A percentile compares a stretch with the other conserved stretches of the same genome.
Evolutionary conservation across 2,113 vertebrate genomes (phyloP).

Genomic region (Nipponia nippon): DNA sequence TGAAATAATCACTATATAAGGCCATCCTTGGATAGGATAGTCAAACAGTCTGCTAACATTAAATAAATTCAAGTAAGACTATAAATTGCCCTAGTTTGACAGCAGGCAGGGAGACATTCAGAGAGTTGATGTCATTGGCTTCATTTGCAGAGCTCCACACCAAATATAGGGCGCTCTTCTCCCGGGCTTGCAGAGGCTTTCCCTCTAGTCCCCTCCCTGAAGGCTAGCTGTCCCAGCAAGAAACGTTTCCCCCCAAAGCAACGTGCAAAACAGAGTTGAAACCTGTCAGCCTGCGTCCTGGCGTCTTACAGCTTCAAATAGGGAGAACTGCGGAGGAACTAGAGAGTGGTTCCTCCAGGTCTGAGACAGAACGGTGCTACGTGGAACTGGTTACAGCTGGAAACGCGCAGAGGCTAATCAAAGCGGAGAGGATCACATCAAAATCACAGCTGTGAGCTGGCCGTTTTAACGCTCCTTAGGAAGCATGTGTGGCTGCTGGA

Average conservation of each 20-base stretch:
- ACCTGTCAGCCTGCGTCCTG: neutral
- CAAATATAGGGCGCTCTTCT: neutral
- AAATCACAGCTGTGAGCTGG: neutral
- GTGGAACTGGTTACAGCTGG: neutral
- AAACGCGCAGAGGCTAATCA: neutral
- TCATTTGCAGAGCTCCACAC: neutral
- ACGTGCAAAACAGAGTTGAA: neutral
- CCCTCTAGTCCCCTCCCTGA: neutral
- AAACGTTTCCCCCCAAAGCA: neutral
- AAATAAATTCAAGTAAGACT: neutral
- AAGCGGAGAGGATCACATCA: neutral
- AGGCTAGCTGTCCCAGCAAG: neutral
- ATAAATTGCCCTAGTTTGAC: neutral
- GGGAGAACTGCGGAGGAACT: neutral
- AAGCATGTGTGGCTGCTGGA: neutral
- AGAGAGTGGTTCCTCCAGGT: neutral
- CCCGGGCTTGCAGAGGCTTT: neutral
- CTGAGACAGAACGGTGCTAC: neutral
- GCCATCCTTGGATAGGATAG: neutral
- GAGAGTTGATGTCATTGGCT: neutral
- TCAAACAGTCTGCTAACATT: neutral
- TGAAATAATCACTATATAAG: neutral
- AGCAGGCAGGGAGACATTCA: neutral
- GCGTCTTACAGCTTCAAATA: neutral
- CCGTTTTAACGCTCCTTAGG: accelerated